Evolutionary conservation across 2,113 vertebrate genomes (phyloP), one percentile per base, ranked within the genome.

Genomic region (Cryptomyrus ogoouensis): DNA sequence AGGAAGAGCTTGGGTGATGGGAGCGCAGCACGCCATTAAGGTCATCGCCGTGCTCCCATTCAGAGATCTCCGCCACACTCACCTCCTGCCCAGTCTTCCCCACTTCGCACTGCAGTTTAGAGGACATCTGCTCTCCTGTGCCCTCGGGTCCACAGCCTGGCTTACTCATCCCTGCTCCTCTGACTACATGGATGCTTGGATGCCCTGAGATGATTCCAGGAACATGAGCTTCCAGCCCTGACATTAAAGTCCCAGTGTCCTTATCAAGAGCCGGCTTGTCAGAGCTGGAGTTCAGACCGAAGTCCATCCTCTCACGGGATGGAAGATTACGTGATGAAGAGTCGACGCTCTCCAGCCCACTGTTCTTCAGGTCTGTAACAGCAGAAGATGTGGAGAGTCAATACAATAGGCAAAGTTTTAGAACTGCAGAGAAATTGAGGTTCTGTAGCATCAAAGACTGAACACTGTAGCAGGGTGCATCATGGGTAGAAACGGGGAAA

Each of bases 21-120:
- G 96, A 96, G 90, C 90, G 92, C 92, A 97, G 95, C 91, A 95
- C 96, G 94, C 93, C 94, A 94, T 93, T 96, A 89, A 96, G 94
- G 83, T 97, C 95, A 15, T 96, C 95, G 0, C 96, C 95, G 92
- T 62, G 83, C 74, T 95, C 95, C 90, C 93, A 91, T 74, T 95
- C 95, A 0, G 86, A 92, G 1, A 31, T 46, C 27, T 5, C 77
- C 10, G 31, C 6, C 90, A 1, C 17, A 15, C 84, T 52, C 87
- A 50, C 50, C 90, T 31, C 90, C 91, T 3, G 53, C 50, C 47
- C 56, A 53, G 44, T 89, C 90, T 88, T 88, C 27, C 56, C 88
- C 5, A 31, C 39, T n/a, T 47, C 50, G 12, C 53, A 42, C 42
- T 86, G 0, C 50, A 0, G 24, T 24, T 77, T 49, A 39, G 80